Percentiles rank a stretch among this genome's conserved stretches.
These are phyloP conservation scores for Drosophila kohkoa DNA, from an alignment of 1,140 invertebrate species.

Conservation along the genomic window DNA sequence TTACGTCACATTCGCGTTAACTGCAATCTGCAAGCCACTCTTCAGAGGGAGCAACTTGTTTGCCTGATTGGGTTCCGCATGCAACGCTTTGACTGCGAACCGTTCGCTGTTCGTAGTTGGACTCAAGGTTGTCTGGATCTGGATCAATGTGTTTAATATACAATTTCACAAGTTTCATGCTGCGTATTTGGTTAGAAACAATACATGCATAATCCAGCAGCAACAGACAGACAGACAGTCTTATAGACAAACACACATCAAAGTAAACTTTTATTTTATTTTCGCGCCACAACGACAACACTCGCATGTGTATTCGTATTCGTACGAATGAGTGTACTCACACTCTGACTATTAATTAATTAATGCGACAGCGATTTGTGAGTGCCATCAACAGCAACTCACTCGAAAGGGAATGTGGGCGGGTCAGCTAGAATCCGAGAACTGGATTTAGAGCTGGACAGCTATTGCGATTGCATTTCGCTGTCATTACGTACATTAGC, in stretches of 20 bases:
- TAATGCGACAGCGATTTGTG: constrained; percentile 55
- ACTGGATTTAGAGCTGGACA: background rate
- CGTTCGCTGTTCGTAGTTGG: background rate
- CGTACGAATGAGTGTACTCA: background rate
- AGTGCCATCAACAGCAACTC: constrained; percentile 26
- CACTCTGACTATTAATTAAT: constrained; percentile 67
- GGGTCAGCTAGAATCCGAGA: background rate
- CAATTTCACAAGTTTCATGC: constrained; percentile 61
- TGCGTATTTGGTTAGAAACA: constrained; percentile 32
- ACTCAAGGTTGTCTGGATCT: constrained; percentile 62
- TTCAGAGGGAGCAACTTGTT: constrained; percentile 14
- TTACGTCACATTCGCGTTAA: constrained; percentile 64
- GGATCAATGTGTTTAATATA: constrained; percentile 33
- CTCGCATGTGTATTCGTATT: background rate
- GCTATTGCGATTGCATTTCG: constrained; percentile 24
- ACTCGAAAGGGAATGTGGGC: constrained; percentile 5
- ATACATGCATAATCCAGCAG: constrained; percentile 8
- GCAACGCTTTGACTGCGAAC: constrained; percentile 36
- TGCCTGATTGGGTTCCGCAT: constrained; percentile 63
- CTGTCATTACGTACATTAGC: too few relatives aligned
- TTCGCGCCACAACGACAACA: constrained; percentile 33
- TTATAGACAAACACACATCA: constrained; percentile 43
- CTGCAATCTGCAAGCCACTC: constrained; percentile 26
- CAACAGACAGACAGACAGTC: background rate
- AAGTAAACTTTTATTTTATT: constrained; percentile 47